Conservation (phyloP, 2,113 vertebrate species). For the Notiomystis cincta region DNA sequence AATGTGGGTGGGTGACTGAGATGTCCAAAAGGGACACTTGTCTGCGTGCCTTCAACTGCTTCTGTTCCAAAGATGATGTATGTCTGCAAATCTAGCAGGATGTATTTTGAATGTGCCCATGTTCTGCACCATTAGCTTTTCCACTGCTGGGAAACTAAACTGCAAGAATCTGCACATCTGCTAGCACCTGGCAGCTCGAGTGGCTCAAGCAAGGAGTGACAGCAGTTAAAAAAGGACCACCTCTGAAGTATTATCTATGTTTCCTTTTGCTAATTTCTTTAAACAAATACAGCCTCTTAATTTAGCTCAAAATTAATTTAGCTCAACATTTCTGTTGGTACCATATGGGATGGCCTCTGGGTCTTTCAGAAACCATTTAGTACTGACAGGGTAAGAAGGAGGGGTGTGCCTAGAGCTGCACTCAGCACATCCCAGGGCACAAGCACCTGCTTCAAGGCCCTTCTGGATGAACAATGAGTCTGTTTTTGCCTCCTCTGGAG, state of each 20-base stretch:
- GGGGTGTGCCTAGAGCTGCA: neutral
- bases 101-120: neutral
- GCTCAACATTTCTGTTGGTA: rapidly evolving
- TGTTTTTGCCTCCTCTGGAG: neutral
- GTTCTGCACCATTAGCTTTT: constrained; percentile 24
- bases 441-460: neutral
- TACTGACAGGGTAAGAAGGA: neutral
- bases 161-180: neutral
- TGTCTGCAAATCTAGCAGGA: neutral
- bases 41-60: neutral
- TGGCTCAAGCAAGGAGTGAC: neutral
- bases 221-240: neutral
- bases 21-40: neutral
- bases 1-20: neutral
- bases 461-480: neutral
- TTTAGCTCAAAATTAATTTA: neutral
- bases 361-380: neutral
- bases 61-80: neutral
- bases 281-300: neutral
- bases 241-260: neutral
- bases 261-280: neutral
- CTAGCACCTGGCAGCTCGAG: neutral
- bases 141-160: neutral
- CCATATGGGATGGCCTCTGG: neutral
- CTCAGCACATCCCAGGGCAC: rapidly evolving